These are phyloP conservation scores for Cantharis rustica DNA, from an alignment of 2,888 invertebrate genomes.

Conservation along the genomic window DNA sequence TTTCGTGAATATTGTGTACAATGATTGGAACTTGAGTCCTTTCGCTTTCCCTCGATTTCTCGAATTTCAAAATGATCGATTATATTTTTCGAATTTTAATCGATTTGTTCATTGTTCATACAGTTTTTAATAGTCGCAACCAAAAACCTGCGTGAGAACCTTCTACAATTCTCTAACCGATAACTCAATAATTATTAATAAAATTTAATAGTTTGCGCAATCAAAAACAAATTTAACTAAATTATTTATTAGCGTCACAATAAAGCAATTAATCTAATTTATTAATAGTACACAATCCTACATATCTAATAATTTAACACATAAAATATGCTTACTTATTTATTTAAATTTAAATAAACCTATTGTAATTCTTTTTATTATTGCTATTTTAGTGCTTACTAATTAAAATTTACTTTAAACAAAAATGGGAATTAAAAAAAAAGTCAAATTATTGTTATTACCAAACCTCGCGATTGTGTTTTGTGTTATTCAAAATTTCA, in stretches of 20 bases:
- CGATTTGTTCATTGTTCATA: background rate
- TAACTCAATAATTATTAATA: background rate
- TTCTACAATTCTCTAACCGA: background rate
- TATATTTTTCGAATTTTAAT: constrained; percentile 1
- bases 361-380: background rate
- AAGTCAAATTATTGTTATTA: background rate
- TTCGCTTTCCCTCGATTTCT: background rate
- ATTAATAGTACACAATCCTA: background rate
- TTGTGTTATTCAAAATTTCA: background rate
- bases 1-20: background rate
- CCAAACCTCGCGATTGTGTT: background rate
- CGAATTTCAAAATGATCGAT: constrained; percentile 9
- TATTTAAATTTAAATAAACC: background rate
- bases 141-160: background rate
- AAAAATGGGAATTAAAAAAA: background rate
- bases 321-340: background rate
- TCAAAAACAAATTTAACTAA: background rate
- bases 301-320: background rate
- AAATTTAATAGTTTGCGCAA: background rate
- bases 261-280: background rate
- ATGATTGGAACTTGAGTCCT: background rate
- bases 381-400: background rate
- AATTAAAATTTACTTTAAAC: background rate
- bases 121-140: background rate
- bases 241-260: background rate